Evolutionary conservation across 2,113 vertebrate species (phyloP).

Genomic region (Condylura cristata): DNA sequence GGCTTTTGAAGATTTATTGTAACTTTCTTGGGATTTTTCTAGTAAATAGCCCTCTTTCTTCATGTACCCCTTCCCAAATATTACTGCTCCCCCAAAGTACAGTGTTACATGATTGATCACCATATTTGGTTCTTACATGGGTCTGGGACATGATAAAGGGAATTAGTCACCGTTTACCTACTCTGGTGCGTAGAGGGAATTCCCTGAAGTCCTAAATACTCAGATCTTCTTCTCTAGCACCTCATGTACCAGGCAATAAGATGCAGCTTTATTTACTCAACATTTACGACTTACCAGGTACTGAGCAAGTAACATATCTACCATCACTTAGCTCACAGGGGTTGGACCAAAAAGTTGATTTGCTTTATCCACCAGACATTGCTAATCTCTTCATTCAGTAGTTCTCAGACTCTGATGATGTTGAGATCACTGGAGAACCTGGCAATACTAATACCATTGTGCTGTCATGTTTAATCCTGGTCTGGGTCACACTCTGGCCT

Average conservation of each 20-base stretch:
- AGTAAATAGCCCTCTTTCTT: neutral
- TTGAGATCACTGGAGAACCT: neutral
- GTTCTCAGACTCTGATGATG: neutral
- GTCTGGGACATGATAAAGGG: neutral
- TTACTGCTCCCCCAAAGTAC: neutral
- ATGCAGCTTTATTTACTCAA: neutral
- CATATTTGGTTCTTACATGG: neutral
- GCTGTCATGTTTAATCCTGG: neutral
- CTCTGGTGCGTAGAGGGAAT: neutral
- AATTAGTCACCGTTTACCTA: neutral
- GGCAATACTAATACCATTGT: neutral
- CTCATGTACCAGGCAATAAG: neutral
- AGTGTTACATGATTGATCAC: neutral
- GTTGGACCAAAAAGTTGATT: neutral
- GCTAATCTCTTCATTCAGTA: too few species aligned
- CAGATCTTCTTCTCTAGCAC: neutral
- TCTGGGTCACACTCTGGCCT: neutral
- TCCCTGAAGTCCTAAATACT: neutral
- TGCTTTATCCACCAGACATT: neutral
- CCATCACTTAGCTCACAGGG: neutral
- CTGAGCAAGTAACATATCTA: neutral
- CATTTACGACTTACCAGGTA: neutral
- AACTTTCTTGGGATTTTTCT: neutral
- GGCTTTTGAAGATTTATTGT: constrained; percentile 22
- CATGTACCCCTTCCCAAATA: accelerated